phyloP scores from a whole-genome alignment of 35 echinoderm and acorn worm species.

The Heliocidaris tuberculata region DNA sequence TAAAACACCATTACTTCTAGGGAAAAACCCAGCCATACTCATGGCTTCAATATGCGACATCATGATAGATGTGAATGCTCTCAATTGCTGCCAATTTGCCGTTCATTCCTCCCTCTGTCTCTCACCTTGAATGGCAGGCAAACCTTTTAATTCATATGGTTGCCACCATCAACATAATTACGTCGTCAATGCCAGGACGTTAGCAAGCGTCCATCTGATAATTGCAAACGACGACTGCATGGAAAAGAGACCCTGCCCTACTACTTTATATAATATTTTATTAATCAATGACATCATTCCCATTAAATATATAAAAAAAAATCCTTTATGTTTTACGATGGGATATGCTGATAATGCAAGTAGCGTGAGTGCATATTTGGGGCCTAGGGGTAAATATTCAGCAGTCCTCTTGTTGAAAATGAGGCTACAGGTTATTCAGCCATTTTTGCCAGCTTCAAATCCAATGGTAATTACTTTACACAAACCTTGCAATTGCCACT shows the following conservation, averaged over 20 bases:
- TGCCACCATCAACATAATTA: slow-evolving; percentile 5
- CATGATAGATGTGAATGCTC: neutral
- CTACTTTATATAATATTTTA: neutral
- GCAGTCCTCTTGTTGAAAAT: neutral
- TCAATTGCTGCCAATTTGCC: neutral
- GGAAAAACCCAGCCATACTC: neutral
- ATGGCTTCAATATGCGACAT: neutral
- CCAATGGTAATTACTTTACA: too few species aligned
- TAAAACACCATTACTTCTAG: neutral
- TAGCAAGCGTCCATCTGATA: neutral
- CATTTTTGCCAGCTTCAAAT: neutral
- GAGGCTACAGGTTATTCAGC: neutral
- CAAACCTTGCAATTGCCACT: too few species aligned
- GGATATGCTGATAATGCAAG: neutral
- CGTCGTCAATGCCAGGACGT: neutral
- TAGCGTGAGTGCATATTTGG: neutral
- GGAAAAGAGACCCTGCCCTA: neutral
- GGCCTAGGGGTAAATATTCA: neutral
- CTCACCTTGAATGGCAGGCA: neutral
- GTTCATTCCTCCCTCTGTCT: neutral
- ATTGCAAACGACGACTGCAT: neutral
- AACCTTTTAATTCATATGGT: neutral
- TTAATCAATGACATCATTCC: neutral
- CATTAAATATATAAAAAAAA: neutral
- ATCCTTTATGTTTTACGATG: neutral